Base-by-base conservation (phyloP, 2,888 invertebrate genomes). In the Brassicogethes aeneus region DNA sequence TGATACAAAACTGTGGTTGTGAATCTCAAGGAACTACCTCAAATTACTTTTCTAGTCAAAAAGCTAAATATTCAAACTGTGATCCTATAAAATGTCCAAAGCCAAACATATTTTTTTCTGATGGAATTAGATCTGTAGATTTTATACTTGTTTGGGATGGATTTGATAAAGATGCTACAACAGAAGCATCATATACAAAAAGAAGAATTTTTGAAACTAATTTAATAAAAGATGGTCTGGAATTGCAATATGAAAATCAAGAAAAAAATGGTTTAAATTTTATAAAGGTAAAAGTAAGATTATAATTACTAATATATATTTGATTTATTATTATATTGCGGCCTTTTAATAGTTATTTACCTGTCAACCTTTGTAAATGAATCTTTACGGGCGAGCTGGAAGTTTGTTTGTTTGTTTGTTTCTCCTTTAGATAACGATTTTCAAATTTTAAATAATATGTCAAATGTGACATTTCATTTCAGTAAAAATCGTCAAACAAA, bases 141-240 rank as follows among this genome's bases (percentile, higher is more conserved):
- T 88, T 82, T 68, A 79, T 87, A 34, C 63, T 89, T 38, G 88
- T 83, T 5, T 89, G 86, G 80, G 83, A 85, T 63, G 68, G 75
- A 39, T 65, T 62, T 13, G 66, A 74, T 45, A 73, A 74, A 34
- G 72, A 76, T 36, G 73, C 76, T 2, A 67, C 51, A 8, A 55
- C 52, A 15, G 50, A 56, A 14, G 70, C 71, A 2, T 65, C 64
- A 16, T 59, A 60, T 41, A 65, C 67, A 32, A 74, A 77, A 51
- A 68, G 84, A 30, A 60, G 70, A 52, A 66, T 80, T 17, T 89
- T 85, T 63, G 85, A 89, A 59, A 66, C 69, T 43, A 86, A 86
- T 66, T 72, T 90, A 38, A 70, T 75, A 44, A 73, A 72, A 14
- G 87, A 89, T 60, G 89, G 89, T 0, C 64, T 90, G 35, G 74